A percentile compares a stretch with the other conserved stretches of the same genome.
Evolutionary conservation across 2,888 invertebrate genomes (phyloP).

Genomic region (Eupithecia inturbata): DNA sequence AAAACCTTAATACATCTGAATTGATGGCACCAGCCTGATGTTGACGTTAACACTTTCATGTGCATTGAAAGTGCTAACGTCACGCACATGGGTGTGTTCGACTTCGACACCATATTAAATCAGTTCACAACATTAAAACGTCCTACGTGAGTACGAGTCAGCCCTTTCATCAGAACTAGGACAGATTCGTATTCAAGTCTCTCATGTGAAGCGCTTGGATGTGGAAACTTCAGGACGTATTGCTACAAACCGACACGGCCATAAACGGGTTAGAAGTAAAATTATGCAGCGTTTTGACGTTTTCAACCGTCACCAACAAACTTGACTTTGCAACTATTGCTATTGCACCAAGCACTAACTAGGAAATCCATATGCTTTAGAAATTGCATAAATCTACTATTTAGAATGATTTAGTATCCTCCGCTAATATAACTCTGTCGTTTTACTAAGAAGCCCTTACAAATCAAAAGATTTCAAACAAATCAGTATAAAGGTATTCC

Average conservation of each 20-base stretch:
- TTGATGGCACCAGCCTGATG: too few relatives aligned
- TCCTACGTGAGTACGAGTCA: not conserved
- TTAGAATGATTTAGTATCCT: not conserved
- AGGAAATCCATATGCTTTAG: not conserved
- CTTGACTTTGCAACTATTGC: not conserved
- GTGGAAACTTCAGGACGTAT: not conserved
- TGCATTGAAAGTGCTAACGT: too few relatives aligned
- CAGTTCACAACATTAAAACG: not conserved
- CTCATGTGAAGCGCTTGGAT: conserved; percentile 18
- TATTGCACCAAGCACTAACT: too few relatives aligned
- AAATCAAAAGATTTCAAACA: not conserved
- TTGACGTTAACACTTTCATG: too few relatives aligned
- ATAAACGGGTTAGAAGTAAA: too few relatives aligned
- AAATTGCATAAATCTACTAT: not conserved
- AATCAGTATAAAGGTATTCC: not conserved
- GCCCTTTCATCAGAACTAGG: conserved; percentile 41
- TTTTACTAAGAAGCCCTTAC: not conserved
- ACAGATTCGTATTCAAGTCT: conserved; percentile 26
- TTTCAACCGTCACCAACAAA: not conserved
- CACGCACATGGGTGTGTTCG: not conserved
- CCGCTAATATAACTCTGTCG: not conserved
- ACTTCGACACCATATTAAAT: not conserved
- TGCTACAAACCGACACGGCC: too few relatives aligned
- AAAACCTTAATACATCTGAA: too few relatives aligned
- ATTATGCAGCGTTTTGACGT: not conserved